Evolutionary conservation across 2,113 vertebrate species (phyloP).

Genomic region (Phyllostomus discolor): DNA sequence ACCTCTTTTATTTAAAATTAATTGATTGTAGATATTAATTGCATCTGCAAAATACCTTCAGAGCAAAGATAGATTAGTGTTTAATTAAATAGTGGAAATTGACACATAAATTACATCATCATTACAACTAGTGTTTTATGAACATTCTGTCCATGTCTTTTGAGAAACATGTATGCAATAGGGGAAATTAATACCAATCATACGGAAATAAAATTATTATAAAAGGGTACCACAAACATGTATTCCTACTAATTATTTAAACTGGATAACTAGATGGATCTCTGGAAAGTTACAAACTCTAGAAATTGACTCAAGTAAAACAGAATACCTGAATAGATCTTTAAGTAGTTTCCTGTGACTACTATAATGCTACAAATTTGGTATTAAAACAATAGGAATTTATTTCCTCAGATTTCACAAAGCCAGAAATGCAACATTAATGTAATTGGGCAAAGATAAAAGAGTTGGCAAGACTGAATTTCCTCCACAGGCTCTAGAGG

Average conservation of each 20-base stretch:
- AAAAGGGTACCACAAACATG: background rate
- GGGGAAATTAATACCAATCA: background rate
- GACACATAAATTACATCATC: background rate
- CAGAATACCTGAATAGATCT: background rate
- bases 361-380: background rate
- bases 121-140: background rate
- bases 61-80: background rate
- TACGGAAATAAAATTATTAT: background rate
- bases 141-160: background rate
- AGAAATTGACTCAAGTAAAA: background rate
- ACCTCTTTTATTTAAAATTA: background rate
- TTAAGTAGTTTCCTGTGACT: background rate
- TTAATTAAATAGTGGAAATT: background rate
- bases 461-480: background rate
- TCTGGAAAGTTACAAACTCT: background rate
- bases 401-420: background rate
- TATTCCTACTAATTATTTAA: background rate
- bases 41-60: background rate
- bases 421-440: background rate
- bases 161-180: background rate
- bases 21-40: background rate
- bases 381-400: background rate
- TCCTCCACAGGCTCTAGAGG: background rate
- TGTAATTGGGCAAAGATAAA: background rate
- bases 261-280: background rate